Percentiles rank a stretch among this genome's conserved stretches.
Evolutionary conservation across 2,797 vertebrate genomes (phyloP).

Genomic region (Cyprinella venusta): DNA sequence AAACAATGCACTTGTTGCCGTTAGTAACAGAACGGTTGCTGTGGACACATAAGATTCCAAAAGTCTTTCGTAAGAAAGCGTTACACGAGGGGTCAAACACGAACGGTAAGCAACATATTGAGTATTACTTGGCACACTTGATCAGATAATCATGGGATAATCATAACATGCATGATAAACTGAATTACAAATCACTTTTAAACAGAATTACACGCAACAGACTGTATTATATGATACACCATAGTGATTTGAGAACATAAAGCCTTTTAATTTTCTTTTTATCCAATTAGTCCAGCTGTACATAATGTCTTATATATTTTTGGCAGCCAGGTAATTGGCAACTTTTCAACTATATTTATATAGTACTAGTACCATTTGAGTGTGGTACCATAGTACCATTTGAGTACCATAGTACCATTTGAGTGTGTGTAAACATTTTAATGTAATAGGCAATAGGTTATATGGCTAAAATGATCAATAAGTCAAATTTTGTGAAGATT

Average conservation of each 20-base stretch:
- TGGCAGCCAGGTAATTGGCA: too few species aligned
- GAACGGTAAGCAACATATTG: conserved; percentile 22
- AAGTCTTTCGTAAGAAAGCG: conserved; percentile 26
- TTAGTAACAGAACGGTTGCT: conserved; percentile 54
- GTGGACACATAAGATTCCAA: conserved; percentile 36
- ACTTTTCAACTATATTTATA: not conserved
- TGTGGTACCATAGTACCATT: too few species aligned
- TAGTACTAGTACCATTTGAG: not conserved
- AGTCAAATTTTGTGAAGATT: not conserved
- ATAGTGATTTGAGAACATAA: not conserved
- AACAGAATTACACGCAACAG: not conserved
- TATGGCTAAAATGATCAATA: not conserved
- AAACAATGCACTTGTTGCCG: conserved; percentile 46
- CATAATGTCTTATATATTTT: not conserved
- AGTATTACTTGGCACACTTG: conserved; percentile 31
- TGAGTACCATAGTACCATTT: too few species aligned
- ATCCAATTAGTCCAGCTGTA: not conserved
- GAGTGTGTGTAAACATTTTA: not conserved
- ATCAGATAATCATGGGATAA: not conserved
- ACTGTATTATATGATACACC: not conserved
- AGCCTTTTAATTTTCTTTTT: not conserved
- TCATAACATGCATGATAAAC: conserved; percentile 6
- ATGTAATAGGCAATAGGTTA: not conserved
- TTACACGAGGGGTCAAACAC: conserved; percentile 34
- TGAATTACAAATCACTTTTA: not conserved